Percentiles rank a stretch among this genome's conserved stretches.
These are phyloP conservation scores for Actinia equina DNA, from an alignment of 64 coral and sea anemone species.

Conservation along the genomic window DNA sequence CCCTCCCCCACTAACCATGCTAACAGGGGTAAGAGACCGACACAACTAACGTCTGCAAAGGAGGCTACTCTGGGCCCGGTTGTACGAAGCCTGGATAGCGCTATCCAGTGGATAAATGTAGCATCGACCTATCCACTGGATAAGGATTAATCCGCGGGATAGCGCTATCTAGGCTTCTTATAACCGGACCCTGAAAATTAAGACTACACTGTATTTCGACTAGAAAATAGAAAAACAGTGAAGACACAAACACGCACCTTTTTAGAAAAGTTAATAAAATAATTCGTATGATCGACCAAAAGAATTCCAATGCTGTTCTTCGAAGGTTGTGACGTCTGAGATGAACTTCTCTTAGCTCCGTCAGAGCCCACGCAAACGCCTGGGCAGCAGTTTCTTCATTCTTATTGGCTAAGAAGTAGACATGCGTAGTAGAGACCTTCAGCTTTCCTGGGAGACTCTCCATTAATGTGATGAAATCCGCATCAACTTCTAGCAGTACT, in stretches of 20 bases:
- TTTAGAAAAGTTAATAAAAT: conserved; percentile 95
- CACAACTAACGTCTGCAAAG: too few species aligned
- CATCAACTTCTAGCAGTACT: conserved; percentile 29
- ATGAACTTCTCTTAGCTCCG: conserved; percentile 87
- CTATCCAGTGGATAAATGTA: too few species aligned
- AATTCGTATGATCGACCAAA: conserved; percentile 97
- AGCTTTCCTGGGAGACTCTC: conserved; percentile 73
- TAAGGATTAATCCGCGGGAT: too few species aligned
- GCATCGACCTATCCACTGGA: too few species aligned
- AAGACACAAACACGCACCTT: conserved; percentile 36
- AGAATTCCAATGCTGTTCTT: conserved; percentile 94
- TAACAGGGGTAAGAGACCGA: too few species aligned
- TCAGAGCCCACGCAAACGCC: conserved; percentile 79
- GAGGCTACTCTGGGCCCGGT: too few species aligned
- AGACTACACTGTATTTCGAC: too few species aligned
- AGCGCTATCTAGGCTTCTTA: too few species aligned
- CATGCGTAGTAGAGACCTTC: conserved; percentile 72
- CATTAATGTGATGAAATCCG: conserved; percentile 91
- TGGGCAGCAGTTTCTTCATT: conserved; percentile 48
- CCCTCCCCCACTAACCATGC: too few species aligned
- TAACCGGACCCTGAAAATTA: too few species aligned
- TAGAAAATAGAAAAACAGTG: background rate
- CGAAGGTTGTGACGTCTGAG: conserved; percentile 80
- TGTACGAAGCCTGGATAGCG: too few species aligned
- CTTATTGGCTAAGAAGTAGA: conserved; percentile 69